Percentiles rank a stretch among this genome's conserved stretches.
Conservation (phyloP, 2,888 invertebrate genomes). For the Idaea biselata region DNA sequence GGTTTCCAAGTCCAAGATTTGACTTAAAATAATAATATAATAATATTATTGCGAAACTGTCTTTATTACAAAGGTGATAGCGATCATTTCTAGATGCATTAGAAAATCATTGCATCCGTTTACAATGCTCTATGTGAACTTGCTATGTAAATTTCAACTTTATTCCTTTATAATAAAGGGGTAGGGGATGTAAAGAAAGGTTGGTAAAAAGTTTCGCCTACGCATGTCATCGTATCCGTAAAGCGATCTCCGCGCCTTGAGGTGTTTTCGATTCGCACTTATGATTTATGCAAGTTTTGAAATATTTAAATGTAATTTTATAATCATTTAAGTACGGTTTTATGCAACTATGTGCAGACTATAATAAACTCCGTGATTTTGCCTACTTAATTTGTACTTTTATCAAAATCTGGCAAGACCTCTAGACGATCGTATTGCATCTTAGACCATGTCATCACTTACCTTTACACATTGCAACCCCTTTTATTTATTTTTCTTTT, state of each 20-base stretch:
- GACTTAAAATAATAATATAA: conserved; percentile 5
- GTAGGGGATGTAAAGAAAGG: conserved; percentile 4
- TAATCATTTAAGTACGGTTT: conserved; percentile 46
- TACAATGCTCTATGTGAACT: neutral
- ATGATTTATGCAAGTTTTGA: neutral
- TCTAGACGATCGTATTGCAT: too few species aligned
- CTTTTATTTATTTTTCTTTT: too few species aligned
- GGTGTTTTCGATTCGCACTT: conserved; percentile 42
- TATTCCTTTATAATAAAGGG: neutral
- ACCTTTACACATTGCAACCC: too few species aligned
- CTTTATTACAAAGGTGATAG: conserved; percentile 11
- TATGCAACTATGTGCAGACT: conserved; percentile 7
- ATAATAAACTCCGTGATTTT: neutral
- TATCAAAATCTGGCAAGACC: too few species aligned
- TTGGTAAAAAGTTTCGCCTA: conserved; percentile 46
- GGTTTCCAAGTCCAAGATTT: conserved; percentile 13
- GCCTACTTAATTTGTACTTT: too few species aligned
- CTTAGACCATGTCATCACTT: too few species aligned
- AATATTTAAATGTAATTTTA: neutral
- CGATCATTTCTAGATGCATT: conserved; percentile 10
- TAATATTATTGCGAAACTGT: conserved; percentile 11
- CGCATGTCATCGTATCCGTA: conserved; percentile 66
- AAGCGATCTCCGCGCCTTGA: conserved; percentile 52
- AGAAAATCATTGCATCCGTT: conserved; percentile 4
- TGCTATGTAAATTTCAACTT: conserved; percentile 4